phyloP scores from a whole-genome alignment of 2,797 vertebrate genomes.

The Percopsis omiscomaycus region DNA sequence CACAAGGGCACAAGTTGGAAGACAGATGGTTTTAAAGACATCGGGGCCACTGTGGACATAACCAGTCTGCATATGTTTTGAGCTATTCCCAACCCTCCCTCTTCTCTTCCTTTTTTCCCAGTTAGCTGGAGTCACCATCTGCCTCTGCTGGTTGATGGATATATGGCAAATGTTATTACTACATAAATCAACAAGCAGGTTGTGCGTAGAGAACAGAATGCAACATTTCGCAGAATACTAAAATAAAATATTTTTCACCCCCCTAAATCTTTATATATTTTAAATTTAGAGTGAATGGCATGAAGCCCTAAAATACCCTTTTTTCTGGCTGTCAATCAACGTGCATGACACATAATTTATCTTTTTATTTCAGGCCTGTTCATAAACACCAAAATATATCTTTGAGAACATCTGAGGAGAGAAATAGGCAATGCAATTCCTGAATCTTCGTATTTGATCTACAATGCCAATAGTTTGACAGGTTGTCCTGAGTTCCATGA shows the following conservation, averaged over 20 bases:
- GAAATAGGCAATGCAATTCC: constrained; percentile 25
- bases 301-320: too few relatives aligned
- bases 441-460: constrained; percentile 35
- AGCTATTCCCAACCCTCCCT: constrained; percentile 38
- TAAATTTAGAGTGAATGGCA: too few relatives aligned
- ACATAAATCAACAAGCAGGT: constrained; percentile 54
- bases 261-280: too few relatives aligned
- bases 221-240: constrained; percentile 44
- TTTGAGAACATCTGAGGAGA: background rate
- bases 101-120: constrained; percentile 52
- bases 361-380: too few relatives aligned
- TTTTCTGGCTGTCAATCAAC: too few relatives aligned
- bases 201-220: constrained; percentile 29
- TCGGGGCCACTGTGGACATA: constrained; percentile 63
- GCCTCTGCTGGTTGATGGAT: constrained; percentile 60
- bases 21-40: constrained; percentile 76
- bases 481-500: too few relatives aligned
- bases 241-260: constrained; percentile 18
- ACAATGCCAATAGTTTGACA: too few relatives aligned
- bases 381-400: too few relatives aligned
- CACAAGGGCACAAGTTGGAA: constrained; percentile 54
- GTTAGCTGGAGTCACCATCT: constrained; percentile 65
- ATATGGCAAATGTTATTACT: constrained; percentile 43
- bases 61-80: constrained; percentile 69
- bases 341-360: too few relatives aligned